Conservation (phyloP, 2,113 vertebrate genomes). For the human (Homo sapiens) region DNA sequence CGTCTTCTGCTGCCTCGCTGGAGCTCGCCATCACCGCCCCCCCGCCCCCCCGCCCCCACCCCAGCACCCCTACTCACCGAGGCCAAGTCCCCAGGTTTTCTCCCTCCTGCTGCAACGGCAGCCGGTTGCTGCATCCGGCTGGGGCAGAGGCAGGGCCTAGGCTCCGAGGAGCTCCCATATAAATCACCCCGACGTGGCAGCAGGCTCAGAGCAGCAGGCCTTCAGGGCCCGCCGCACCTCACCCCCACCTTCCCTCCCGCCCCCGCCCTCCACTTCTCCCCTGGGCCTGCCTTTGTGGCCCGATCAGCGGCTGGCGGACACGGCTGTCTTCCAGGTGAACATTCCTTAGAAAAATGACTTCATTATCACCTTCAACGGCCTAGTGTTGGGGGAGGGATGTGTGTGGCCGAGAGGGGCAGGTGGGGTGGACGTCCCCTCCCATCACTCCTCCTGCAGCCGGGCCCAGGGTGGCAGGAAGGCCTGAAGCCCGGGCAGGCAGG, state of each 20-base stretch:
- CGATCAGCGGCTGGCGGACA: neutral
- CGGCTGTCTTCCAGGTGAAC: constrained; percentile 56
- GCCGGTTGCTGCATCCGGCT: accelerated
- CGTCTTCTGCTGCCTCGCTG: accelerated
- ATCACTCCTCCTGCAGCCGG: neutral
- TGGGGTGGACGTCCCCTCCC: neutral
- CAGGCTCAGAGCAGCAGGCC: neutral
- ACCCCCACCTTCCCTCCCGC: neutral
- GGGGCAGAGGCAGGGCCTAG: neutral
- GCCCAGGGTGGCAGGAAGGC: neutral
- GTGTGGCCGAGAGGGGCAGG: neutral
- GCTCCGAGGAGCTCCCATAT: accelerated
- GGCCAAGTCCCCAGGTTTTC: neutral
- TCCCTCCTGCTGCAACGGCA: accelerated
- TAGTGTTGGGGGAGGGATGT: neutral
- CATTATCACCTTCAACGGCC: constrained; percentile 54
- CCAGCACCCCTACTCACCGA: accelerated
- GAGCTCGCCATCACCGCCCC: too few species aligned
- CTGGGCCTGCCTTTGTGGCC: neutral
- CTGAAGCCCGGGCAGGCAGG: neutral
- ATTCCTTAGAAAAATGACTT: constrained; percentile 72
- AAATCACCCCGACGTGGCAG: accelerated
- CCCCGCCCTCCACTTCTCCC: neutral
- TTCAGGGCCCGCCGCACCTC: neutral
- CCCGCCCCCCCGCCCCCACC: too few species aligned